Evolutionary conservation across 2,888 invertebrate genomes (phyloP).

Genomic region (Chromoteleia sp.): DNA sequence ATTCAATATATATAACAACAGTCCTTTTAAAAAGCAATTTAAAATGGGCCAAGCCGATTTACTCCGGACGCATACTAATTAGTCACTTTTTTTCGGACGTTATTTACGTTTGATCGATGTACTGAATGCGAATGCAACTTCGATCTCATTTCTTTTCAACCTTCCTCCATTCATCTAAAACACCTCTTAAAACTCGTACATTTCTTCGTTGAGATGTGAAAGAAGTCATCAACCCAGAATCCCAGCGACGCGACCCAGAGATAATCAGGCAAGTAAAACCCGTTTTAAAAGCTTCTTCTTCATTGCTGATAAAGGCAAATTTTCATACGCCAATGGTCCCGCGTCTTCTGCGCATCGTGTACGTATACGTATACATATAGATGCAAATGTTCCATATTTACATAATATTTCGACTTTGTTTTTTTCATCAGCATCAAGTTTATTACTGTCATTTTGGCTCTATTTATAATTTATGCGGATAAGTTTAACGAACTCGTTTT

Average conservation of each 20-base stretch:
- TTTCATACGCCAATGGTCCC: constrained; percentile 52
- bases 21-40: constrained; percentile 58
- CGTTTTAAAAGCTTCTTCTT: constrained; percentile 64
- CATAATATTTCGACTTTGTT: constrained; percentile 65
- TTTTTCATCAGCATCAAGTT: constrained; percentile 26
- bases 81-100: constrained; percentile 26
- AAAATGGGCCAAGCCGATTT: constrained; percentile 70
- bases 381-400: constrained; percentile 66
- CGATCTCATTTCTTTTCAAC: constrained; percentile 45
- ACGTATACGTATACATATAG: too few relatives aligned
- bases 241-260: constrained; percentile 58
- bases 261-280: constrained; percentile 61
- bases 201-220: constrained; percentile 46
- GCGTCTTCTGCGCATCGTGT: constrained; percentile 28
- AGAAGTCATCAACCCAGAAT: constrained; percentile 69
- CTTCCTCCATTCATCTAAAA: constrained; percentile 48
- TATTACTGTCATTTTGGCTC: constrained; percentile 50
- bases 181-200: constrained; percentile 29
- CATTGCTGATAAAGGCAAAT: constrained; percentile 56
- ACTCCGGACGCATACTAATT: constrained; percentile 70
- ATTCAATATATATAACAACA: constrained; percentile 61
- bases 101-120: constrained; percentile 17
- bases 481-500: constrained; percentile 47
- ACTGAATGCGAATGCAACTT: constrained; percentile 43
- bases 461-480: constrained; percentile 44